Evolutionary conservation across 1,140 invertebrate genomes (phyloP).

Genomic region (Trachymyrmex cornetzi): DNA sequence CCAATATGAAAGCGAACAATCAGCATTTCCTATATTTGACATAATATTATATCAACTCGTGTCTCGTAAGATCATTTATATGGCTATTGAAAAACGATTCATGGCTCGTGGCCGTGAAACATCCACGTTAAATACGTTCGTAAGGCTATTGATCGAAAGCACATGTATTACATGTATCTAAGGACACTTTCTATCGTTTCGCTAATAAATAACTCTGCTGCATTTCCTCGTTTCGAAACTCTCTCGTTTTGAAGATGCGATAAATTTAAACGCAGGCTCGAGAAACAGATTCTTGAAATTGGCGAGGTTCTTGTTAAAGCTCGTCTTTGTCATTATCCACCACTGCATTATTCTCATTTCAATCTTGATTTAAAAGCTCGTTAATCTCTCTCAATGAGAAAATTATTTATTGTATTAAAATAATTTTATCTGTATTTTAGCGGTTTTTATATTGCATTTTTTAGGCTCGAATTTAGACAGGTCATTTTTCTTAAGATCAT

Average conservation of each 20-base stretch:
- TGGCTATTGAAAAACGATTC: conserved; percentile 21
- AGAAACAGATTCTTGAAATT: background rate
- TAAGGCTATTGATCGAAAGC: conserved; percentile 80
- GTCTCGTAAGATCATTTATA: conserved; percentile 12
- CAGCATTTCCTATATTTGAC: background rate
- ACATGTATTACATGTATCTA: conserved; percentile 80
- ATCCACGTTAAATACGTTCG: conserved; percentile 44
- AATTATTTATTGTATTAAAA: conserved; percentile 8
- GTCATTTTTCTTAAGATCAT: conserved; percentile 9
- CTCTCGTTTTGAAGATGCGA: background rate
- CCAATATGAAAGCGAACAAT: background rate
- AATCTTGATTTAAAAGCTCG: conserved; percentile 24
- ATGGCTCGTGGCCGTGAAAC: background rate
- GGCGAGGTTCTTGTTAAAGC: background rate
- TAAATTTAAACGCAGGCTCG: background rate
- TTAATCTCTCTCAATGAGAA: conserved; percentile 26
- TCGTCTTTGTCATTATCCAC: background rate
- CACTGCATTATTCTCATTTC: background rate
- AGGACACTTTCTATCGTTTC: conserved; percentile 82
- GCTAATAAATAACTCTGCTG: conserved; percentile 15
- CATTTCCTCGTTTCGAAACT: background rate
- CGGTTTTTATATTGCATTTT: background rate
- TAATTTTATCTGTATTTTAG: background rate
- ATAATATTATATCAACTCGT: conserved; percentile 32
- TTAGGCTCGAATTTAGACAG: conserved; percentile 11